Base-by-base conservation (phyloP, 1,140 invertebrate species). In the Cotesia chilonis region DNA sequence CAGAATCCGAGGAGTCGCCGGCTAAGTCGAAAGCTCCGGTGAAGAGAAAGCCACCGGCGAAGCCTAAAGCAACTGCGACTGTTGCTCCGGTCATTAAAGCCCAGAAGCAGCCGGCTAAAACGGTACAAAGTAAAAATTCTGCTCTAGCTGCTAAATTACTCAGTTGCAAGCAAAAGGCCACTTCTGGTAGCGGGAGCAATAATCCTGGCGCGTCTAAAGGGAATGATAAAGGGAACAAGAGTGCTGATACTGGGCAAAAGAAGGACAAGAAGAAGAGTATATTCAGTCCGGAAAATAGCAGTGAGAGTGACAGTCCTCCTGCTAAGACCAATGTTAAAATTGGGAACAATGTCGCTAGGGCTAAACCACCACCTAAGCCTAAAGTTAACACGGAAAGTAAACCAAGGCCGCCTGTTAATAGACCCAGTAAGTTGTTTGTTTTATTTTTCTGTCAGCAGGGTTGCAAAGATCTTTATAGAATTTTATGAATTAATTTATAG, bases 221-320 rank as follows among this genome's bases (percentile, higher is more conserved):
- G 81, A 36, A 20, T 28, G 9, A 68, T 76, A 10, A 86, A 10
- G 41, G 41, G 0, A 47, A 47, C 1, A 47, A 86, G 47, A 70
- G 63, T 65, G 76, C 71, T 7, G 80, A 88, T 83, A 82, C 84
- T 67, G 80, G 82, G 0, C 86, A 89, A 75, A 87, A 89, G 51
- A 91, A 91, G 68, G 79, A 88, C 12, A 94, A 94, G 76, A 93
- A 92, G 73, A 94, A 94, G 80, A 94, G 93, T 82, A 94, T 94
- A 79, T 94, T 94, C 76, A 94, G 92, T 75, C 93, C 93, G 1
- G 93, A 94, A 76, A 94, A 94, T 76, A 93, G 92, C 82, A 93
- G 92, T 38, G 92, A 93, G 83, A 93, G 92, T 72, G 92, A 93
- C 74, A 84, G 80, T 72, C 78, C 79, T 28, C 68, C 76, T 20